Evolutionary conservation across 2,797 vertebrate genomes (phyloP).

Genomic region (Thamnophis elegans): DNA sequence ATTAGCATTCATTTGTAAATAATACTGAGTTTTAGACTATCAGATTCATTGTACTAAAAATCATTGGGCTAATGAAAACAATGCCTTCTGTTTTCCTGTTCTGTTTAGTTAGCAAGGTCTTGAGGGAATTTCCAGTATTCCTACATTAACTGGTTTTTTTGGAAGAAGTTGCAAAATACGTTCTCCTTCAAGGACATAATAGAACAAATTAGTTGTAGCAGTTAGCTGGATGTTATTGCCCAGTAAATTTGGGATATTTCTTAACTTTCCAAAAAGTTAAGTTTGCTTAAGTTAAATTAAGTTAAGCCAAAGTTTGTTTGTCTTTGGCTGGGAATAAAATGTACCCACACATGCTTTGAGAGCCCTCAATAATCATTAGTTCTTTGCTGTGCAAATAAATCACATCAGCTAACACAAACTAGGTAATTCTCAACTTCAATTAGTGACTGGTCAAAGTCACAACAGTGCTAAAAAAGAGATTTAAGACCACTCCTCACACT

Average conservation of each 20-base stretch:
- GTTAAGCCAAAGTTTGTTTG: neutral
- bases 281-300: too few relatives aligned
- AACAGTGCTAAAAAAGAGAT: neutral
- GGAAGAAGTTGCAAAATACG: neutral
- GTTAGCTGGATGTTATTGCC: neutral
- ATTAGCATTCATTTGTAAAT: neutral
- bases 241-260: constrained; percentile 1
- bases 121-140: neutral
- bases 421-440: neutral
- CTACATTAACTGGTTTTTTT: neutral
- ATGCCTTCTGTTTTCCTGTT: neutral
- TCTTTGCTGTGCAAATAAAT: neutral
- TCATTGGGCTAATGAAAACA: neutral
- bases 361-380: neutral
- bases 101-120: neutral
- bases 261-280: constrained; percentile 14
- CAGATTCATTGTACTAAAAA: neutral
- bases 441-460: neutral
- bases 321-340: constrained; percentile 11
- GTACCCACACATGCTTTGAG: neutral
- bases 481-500: neutral
- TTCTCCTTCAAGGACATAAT: neutral
- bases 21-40: neutral
- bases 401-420: neutral
- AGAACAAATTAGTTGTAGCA: neutral